A percentile compares a stretch with the other conserved stretches of the same genome.
Conservation (phyloP, 2,113 vertebrate genomes). For the Abramis brama region DNA sequence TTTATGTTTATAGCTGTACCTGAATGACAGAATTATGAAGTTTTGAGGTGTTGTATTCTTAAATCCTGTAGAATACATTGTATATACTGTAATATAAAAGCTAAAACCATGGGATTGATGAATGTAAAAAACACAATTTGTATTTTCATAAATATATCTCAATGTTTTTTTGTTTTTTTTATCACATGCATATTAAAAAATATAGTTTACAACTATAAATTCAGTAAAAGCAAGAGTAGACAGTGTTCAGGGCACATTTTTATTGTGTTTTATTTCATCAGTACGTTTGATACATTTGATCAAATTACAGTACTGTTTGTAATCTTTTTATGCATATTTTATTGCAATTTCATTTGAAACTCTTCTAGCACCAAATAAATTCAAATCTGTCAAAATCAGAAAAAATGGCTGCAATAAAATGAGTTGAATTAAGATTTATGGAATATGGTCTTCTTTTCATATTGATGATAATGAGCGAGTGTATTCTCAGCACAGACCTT, state of each 20-base stretch:
- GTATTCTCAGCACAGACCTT: not conserved
- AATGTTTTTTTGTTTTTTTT: not conserved
- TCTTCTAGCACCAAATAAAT: conserved; percentile 3
- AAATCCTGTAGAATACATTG: conserved; percentile 39
- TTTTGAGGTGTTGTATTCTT: conserved; percentile 9
- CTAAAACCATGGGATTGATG: conserved; percentile 33
- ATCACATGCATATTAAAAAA: not conserved
- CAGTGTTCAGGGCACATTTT: not conserved
- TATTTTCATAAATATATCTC: conserved; percentile 34
- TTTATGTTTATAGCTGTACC: conserved; percentile 16
- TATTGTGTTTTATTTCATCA: not conserved
- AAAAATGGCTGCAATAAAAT: conserved; percentile 37
- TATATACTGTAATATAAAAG: conserved; percentile 56
- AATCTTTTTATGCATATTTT: conserved; percentile 2
- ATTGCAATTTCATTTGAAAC: not conserved
- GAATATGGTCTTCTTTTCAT: conserved; percentile 16
- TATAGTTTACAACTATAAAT: not conserved
- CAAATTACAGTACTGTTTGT: not conserved
- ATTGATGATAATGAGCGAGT: not conserved
- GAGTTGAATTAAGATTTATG: not conserved
- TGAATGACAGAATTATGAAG: conserved; percentile 7
- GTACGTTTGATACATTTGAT: not conserved
- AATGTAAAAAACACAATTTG: conserved; percentile 30
- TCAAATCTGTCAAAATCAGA: conserved; percentile 4
- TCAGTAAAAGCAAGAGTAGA: not conserved